Evolutionary conservation across 2,888 invertebrate genomes (phyloP).

Genomic region (Eristalinus sepulchralis): DNA sequence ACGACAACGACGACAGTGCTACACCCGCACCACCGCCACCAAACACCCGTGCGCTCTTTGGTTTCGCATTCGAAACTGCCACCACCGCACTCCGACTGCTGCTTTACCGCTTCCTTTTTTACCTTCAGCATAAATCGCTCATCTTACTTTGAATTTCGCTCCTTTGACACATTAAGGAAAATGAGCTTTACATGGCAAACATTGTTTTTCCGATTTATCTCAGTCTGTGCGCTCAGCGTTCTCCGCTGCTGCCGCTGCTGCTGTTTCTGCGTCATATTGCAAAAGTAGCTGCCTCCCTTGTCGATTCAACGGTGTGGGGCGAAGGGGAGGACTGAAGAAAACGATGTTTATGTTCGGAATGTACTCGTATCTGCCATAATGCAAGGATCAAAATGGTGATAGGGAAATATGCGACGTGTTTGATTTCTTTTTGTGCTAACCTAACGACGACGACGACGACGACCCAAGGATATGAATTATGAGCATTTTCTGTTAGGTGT

Average conservation of each 20-base stretch:
- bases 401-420: conserved; percentile 37
- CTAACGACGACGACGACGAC: conserved; percentile 42
- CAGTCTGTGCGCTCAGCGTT: conserved; percentile 28
- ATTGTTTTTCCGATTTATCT: conserved; percentile 70
- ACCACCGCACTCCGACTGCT: background rate
- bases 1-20: too few species aligned
- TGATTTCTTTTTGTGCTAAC: conserved; percentile 45
- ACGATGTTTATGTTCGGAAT: conserved; percentile 8
- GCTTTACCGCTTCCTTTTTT: conserved; percentile 5
- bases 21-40: background rate
- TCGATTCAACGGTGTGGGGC: background rate
- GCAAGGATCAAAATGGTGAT: conserved; percentile 45
- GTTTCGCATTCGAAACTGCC: background rate
- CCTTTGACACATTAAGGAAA: conserved; percentile 71
- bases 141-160: conserved; percentile 67
- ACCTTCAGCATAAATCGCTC: conserved; percentile 69
- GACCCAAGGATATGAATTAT: conserved; percentile 41
- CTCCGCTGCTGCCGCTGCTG: background rate
- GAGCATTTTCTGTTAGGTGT: background rate
- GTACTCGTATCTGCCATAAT: conserved; percentile 1
- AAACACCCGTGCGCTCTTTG: conserved; percentile 11
- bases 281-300: conserved; percentile 31
- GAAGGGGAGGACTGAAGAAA: background rate
- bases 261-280: conserved; percentile 19
- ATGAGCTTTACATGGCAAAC: conserved; percentile 69